phyloP scores from a whole-genome alignment of 2,888 invertebrate genomes.

The Ochropleura plecta region DNA sequence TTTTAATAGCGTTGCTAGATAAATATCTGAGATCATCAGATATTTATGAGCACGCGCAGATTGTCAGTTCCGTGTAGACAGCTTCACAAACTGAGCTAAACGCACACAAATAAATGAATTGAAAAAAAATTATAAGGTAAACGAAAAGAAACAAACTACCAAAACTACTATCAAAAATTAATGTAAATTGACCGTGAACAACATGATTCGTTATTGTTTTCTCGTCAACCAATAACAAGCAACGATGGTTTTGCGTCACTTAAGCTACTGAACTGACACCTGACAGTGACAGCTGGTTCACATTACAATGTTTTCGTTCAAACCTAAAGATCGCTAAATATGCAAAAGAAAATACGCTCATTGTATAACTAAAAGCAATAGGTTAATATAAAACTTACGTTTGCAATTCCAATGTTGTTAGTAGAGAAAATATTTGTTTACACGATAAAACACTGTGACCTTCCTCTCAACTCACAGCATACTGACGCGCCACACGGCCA shows the following conservation, averaged over 20 bases:
- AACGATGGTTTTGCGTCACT: neutral
- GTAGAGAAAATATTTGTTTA: slow-evolving; percentile 60
- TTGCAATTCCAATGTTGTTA: slow-evolving; percentile 40
- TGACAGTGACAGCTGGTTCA: slow-evolving; percentile 37
- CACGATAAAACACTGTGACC: slow-evolving; percentile 70
- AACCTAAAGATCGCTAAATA: neutral
- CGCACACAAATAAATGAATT: neutral
- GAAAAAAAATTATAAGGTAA: neutral
- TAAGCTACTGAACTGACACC: slow-evolving; percentile 2
- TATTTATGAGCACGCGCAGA: slow-evolving; percentile 6
- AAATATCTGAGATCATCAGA: neutral
- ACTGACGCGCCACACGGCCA: slow-evolving; percentile 74
- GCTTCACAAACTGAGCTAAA: neutral
- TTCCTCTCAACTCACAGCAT: slow-evolving; percentile 70
- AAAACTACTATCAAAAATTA: neutral
- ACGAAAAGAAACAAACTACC: neutral
- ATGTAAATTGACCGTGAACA: neutral
- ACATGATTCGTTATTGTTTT: slow-evolving; percentile 8
- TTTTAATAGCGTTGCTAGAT: neutral
- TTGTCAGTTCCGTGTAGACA: neutral
- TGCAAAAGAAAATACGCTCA: neutral
- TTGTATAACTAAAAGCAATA: neutral
- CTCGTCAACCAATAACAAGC: slow-evolving; percentile 12
- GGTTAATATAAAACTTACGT: slow-evolving; percentile 50
- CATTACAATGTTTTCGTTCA: neutral